Evolutionary conservation across 2,888 invertebrate species (phyloP).

Genomic region (Idaea biselata): DNA sequence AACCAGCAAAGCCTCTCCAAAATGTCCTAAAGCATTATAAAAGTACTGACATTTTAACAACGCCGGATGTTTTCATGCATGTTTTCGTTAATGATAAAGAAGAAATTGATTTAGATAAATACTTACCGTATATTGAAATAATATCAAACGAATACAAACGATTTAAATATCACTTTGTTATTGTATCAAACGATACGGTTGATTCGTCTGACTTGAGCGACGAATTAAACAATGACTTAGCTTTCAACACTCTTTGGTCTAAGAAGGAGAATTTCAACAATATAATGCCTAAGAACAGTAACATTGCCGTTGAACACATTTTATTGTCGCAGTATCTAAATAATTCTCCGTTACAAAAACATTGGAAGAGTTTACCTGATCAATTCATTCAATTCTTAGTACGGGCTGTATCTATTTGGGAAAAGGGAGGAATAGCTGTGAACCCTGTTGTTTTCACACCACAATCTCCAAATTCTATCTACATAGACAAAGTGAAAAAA

Average conservation of each 20-base stretch:
- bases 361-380: slow-evolving; percentile 53
- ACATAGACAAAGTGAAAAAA: slow-evolving; percentile 52
- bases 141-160: slow-evolving; percentile 50
- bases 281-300: slow-evolving; percentile 27
- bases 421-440: slow-evolving; percentile 67
- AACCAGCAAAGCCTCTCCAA: not conserved
- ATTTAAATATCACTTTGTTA: slow-evolving; percentile 53
- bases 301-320: slow-evolving; percentile 47
- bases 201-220: slow-evolving; percentile 36
- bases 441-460: slow-evolving; percentile 59
- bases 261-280: slow-evolving; percentile 30
- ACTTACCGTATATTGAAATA: slow-evolving; percentile 53
- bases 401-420: slow-evolving; percentile 64
- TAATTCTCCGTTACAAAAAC: slow-evolving; percentile 54
- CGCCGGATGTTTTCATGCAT: slow-evolving; percentile 58
- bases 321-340: slow-evolving; percentile 53
- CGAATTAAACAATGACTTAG: slow-evolving; percentile 57
- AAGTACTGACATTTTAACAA: slow-evolving; percentile 4
- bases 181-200: slow-evolving; percentile 57
- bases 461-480: slow-evolving; percentile 42
- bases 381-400: slow-evolving; percentile 57
- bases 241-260: slow-evolving; percentile 55
- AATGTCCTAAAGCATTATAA: not conserved
- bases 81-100: slow-evolving; percentile 46
- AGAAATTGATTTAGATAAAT: slow-evolving; percentile 46